Percentiles rank a stretch among this genome's conserved stretches.
These are phyloP conservation scores for Lysandra coridon DNA, from an alignment of 2,888 invertebrate genomes.

Conservation along the genomic window DNA sequence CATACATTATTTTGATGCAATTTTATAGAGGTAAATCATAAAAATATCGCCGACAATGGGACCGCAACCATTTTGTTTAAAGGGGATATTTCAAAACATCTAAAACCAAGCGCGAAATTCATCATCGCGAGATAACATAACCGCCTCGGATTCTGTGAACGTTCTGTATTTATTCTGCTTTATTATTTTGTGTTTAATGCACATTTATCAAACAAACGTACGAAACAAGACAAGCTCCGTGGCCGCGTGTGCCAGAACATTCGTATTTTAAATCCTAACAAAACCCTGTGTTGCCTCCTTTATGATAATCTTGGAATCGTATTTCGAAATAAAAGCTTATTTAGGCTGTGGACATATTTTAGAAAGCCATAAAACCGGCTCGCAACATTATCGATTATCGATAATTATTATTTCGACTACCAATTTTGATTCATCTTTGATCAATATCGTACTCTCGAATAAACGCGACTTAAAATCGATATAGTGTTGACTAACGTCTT, in stretches of 20 bases:
- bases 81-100: conserved; percentile 64
- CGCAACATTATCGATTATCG: too few species aligned
- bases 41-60: neutral
- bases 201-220: conserved; percentile 25
- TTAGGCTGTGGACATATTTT: too few species aligned
- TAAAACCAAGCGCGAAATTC: conserved; percentile 59
- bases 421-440: too few species aligned
- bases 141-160: conserved; percentile 31
- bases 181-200: conserved; percentile 29
- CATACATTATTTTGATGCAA: too few species aligned
- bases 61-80: conserved; percentile 44
- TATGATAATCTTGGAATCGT: neutral
- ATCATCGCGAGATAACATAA: conserved; percentile 60
- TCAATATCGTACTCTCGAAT: too few species aligned
- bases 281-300: neutral
- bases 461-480: too few species aligned
- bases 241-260: conserved; percentile 9
- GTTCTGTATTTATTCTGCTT: conserved; percentile 31
- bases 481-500: too few species aligned
- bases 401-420: too few species aligned
- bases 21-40: neutral
- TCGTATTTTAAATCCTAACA: neutral
- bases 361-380: too few species aligned
- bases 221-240: neutral
- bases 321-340: neutral